Percentiles rank a stretch among this genome's conserved stretches.
Conservation (phyloP, 2,113 vertebrate genomes). For the Dendrocopos noguchii region DNA sequence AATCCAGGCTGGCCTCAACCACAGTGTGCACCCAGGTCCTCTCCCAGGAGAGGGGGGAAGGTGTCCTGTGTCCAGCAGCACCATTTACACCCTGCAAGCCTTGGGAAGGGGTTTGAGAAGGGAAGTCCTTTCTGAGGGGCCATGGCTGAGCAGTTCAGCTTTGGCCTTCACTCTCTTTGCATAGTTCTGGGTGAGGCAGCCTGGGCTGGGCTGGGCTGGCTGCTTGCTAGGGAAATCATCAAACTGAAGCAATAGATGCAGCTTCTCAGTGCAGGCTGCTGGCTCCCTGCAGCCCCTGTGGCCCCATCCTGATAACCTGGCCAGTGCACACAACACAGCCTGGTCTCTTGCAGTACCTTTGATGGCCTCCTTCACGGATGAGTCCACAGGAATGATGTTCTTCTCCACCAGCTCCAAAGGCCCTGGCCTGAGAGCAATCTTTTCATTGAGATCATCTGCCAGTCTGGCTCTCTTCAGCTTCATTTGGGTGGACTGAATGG, state of each 20-base stretch:
- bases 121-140: neutral
- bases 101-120: neutral
- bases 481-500: conserved; percentile 85
- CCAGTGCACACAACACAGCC: neutral
- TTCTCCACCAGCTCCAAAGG: conserved; percentile 92
- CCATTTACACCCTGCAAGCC: neutral
- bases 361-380: conserved; percentile 85
- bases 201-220: neutral
- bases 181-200: neutral
- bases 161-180: neutral
- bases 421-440: conserved; percentile 89
- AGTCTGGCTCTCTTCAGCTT: conserved; percentile 91
- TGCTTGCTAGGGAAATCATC: neutral
- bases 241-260: neutral
- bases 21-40: neutral
- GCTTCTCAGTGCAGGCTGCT: neutral
- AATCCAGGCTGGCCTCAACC: neutral
- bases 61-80: neutral
- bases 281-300: neutral
- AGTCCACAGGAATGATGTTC: conserved; percentile 90
- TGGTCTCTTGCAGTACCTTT: conserved; percentile 79
- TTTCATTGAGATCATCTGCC: conserved; percentile 90
- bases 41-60: neutral
- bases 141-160: neutral
- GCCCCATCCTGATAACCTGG: neutral